Evolutionary conservation across 2,113 vertebrate species (phyloP).

Genomic region (Phaethornis superciliosus): DNA sequence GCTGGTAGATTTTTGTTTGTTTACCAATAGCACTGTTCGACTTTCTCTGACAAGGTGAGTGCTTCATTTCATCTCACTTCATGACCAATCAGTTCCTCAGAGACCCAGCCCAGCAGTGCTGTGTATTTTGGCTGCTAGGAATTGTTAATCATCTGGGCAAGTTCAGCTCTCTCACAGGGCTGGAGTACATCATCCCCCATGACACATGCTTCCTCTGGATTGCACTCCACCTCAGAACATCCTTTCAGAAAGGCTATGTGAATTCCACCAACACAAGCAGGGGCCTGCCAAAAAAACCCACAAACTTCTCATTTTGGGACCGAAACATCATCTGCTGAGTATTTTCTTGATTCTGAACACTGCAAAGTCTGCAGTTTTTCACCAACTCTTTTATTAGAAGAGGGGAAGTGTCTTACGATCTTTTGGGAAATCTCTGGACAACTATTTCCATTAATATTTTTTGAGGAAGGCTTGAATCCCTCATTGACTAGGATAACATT

Average conservation of each 20-base stretch:
- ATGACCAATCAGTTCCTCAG: background rate
- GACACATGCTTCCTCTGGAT: background rate
- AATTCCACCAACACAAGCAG: background rate
- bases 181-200: background rate
- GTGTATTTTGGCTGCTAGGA: rapidly evolving
- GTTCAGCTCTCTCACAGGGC: background rate
- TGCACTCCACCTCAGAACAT: background rate
- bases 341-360: conserved; percentile 42
- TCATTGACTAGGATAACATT: conserved; percentile 52
- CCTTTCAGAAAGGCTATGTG: conserved; percentile 39
- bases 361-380: conserved; percentile 56
- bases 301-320: background rate
- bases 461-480: conserved; percentile 57
- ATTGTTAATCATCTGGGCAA: background rate
- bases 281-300: background rate
- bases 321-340: conserved; percentile 31
- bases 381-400: conserved; percentile 45
- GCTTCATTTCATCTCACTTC: background rate
- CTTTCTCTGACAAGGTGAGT: background rate
- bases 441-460: conserved; percentile 69
- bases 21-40: background rate
- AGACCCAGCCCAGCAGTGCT: background rate
- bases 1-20: background rate
- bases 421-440: conserved; percentile 67
- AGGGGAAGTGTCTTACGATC: conserved; percentile 45